A percentile compares a stretch with the other conserved stretches of the same genome.
These are phyloP conservation scores for Amphibalanus amphitrite DNA, from an alignment of 1,140 invertebrate species.

Conservation along the genomic window DNA sequence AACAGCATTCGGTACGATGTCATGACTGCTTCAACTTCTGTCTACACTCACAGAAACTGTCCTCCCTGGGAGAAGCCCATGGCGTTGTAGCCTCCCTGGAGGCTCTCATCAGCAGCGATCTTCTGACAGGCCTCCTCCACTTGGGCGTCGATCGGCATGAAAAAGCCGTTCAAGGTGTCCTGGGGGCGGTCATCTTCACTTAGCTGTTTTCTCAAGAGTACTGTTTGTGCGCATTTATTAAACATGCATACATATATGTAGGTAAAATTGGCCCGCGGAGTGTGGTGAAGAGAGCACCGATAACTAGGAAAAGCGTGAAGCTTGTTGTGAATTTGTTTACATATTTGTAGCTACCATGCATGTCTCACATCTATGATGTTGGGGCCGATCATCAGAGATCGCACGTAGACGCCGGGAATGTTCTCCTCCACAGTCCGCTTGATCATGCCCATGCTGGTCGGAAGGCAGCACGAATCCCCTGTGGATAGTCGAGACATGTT, in stretches of 20 bases:
- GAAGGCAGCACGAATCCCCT: constrained; percentile 90
- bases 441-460: constrained; percentile 68
- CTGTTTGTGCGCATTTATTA: too few species aligned
- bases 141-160: constrained; percentile 57
- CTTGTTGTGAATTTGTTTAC: constrained; percentile 12
- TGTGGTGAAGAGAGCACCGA: neutral
- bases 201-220: neutral
- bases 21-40: too few species aligned
- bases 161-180: constrained; percentile 82
- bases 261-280: neutral
- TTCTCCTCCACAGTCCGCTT: constrained; percentile 52
- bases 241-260: neutral
- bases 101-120: constrained; percentile 46
- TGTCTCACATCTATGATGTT: constrained; percentile 37
- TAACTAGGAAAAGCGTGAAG: neutral
- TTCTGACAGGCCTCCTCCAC: constrained; percentile 56
- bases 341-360: too few species aligned
- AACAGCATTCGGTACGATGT: too few species aligned
- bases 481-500: too few species aligned
- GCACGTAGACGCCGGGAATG: constrained; percentile 63
- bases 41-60: constrained; percentile 86
- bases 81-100: constrained; percentile 77
- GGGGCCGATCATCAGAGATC: constrained; percentile 66
- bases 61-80: constrained; percentile 95
- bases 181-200: constrained; percentile 21